Evolutionary conservation across 2,113 vertebrate species (phyloP).

Genomic region (Chelonoidis abingdonii): DNA sequence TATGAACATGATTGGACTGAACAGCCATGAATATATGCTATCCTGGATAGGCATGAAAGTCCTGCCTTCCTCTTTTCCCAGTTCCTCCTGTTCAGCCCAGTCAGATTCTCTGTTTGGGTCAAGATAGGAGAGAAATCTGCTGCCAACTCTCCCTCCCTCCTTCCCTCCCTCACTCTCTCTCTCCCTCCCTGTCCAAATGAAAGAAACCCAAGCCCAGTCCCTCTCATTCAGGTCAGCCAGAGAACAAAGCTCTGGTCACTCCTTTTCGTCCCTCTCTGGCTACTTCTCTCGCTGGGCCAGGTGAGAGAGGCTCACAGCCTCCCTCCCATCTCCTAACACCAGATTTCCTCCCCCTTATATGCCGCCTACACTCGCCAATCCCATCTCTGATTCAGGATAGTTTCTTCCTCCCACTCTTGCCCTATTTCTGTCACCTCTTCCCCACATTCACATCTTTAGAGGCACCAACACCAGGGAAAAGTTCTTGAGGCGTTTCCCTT

Average conservation of each 20-base stretch:
- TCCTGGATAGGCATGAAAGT: background rate
- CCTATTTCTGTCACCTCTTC: conserved; percentile 22
- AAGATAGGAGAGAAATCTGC: background rate
- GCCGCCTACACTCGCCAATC: background rate
- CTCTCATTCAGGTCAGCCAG: background rate
- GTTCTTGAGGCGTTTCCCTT: background rate
- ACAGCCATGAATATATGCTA: background rate
- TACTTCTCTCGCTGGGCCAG: background rate
- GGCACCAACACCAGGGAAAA: background rate
- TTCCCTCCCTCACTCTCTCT: background rate
- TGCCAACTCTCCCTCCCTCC: background rate
- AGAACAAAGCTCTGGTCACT: background rate
- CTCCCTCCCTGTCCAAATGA: background rate
- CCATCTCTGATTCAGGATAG: background rate
- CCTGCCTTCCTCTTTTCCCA: background rate
- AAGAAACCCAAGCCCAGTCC: background rate
- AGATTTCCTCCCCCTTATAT: background rate
- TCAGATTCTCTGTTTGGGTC: background rate
- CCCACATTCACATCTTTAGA: background rate
- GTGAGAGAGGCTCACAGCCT: background rate
- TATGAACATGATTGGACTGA: background rate
- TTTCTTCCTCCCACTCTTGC: accelerated
- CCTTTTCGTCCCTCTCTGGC: accelerated
- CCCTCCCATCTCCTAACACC: background rate
- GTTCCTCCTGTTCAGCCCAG: background rate